These are phyloP conservation scores for Gila robusta DNA, from an alignment of 2,797 vertebrate genomes.

Conservation along the genomic window DNA sequence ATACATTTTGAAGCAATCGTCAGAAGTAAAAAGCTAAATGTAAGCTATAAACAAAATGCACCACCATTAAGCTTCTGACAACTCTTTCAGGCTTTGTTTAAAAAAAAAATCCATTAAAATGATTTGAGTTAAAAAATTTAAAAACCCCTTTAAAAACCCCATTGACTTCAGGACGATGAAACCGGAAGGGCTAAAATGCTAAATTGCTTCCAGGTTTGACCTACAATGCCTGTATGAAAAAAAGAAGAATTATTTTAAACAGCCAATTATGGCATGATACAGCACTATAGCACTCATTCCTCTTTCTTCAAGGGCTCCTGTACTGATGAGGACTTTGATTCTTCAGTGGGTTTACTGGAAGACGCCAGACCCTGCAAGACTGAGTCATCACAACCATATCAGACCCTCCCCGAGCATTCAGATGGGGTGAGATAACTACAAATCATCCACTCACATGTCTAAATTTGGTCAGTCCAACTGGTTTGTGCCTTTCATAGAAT, in stretches of 20 bases:
- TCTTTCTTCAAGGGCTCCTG: conserved; percentile 44
- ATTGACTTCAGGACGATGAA: not conserved
- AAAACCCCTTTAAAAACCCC: not conserved
- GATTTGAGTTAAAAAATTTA: not conserved
- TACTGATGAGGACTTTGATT: conserved; percentile 52
- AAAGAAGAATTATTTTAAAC: not conserved
- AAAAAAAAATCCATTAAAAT: not conserved
- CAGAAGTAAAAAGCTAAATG: not conserved
- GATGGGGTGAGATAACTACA: conserved; percentile 74
- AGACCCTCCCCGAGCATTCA: conserved; percentile 79
- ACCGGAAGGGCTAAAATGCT: not conserved
- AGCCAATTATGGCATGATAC: not conserved
- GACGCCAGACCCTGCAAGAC: conserved; percentile 44
- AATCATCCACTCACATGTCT: not conserved
- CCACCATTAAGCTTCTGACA: not conserved
- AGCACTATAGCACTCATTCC: not conserved
- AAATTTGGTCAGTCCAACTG: not conserved
- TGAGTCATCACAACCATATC: conserved; percentile 81
- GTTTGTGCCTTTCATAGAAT: not conserved
- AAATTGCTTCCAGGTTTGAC: not conserved
- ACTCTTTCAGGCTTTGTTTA: not conserved
- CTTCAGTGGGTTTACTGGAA: conserved; percentile 49
- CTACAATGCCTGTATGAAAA: not conserved
- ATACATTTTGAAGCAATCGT: not conserved
- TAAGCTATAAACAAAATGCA: not conserved